Evolutionary conservation across 2,113 vertebrate genomes (phyloP), one percentile per base, ranked within the genome.

Genomic region (Phylloscopus trochilus): DNA sequence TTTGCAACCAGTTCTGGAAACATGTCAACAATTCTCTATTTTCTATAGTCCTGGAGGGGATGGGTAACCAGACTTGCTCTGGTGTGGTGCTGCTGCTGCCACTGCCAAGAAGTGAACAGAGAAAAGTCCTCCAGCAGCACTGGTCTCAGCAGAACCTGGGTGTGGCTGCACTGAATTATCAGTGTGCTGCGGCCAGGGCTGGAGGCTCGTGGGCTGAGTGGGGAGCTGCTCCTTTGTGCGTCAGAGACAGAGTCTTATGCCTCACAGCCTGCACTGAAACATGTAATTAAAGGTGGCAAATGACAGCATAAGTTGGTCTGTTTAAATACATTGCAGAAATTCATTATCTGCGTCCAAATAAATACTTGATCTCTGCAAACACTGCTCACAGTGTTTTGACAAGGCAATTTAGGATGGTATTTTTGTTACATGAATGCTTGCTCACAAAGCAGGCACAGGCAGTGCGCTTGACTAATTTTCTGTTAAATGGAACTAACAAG

Each of bases 1-100:
- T 81, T 63, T 16, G 7, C 4, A n/a, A n/a, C n/a, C n/a, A 24
- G 15, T 55, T 66, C 66, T 85, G 30, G 26, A 74, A 81, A 78
- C 21, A 37, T 0, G 3, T 16, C n/a, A 69, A 44, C 0, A 3
- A 39, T 52, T 64, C 20, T 64, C 39, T 73, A 0, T 31, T 69
- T 41, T 51, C 30, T 47, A 0, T 13, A 26, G 33, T 31, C 18
- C 51, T 66, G 26, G 44, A 82, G 30, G 33, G 49, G 28, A 20
- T 1, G 1, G 33, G 55, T 8, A 74, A 66, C 11, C 62, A 66
- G 51, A 4, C 13, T 28, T 66, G 56, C 23, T 88, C 23, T 44
- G 47, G 31, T 44, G 47, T 28, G 58, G 17, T 6, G 7, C 28
- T 68, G 43, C 44, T 77, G 41, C 60, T 58, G 53, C 41, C 21